Evolutionary conservation across 1,140 invertebrate species (phyloP).

Genomic region (Patella vulgata): DNA sequence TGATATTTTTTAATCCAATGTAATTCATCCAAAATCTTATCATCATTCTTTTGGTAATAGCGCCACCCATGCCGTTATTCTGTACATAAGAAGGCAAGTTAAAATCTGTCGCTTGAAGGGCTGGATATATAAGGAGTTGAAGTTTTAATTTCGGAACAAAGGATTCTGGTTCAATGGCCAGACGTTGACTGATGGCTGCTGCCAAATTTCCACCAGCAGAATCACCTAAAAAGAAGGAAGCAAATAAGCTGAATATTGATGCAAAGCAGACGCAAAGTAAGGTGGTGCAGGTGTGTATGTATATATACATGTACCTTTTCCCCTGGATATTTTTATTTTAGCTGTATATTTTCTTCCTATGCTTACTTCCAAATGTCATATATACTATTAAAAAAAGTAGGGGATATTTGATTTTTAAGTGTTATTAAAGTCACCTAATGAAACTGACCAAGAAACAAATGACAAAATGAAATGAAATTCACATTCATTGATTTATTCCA

Average conservation of each 20-base stretch:
- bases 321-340: no score
- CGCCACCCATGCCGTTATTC: constrained; percentile 2
- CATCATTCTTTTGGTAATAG: constrained; percentile 14
- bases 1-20: constrained; percentile 7
- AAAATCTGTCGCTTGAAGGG: constrained; percentile 49
- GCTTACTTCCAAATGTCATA: no score
- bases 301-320: neutral
- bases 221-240: constrained; percentile 39
- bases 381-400: no score
- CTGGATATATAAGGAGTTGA: constrained; percentile 52
- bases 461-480: no score
- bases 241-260: neutral
- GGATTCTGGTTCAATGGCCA: constrained; percentile 27
- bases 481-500: no score
- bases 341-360: no score
- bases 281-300: neutral
- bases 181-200: constrained; percentile 43
- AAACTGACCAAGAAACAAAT: no score
- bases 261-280: neutral
- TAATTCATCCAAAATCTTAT: constrained; percentile 22
- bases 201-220: constrained; percentile 55
- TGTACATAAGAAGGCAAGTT: constrained; percentile 45
- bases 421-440: no score
- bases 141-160: constrained; percentile 29
- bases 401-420: no score